Evolutionary conservation across 2,888 invertebrate species (phyloP).

Genomic region (Dusona sp.): DNA sequence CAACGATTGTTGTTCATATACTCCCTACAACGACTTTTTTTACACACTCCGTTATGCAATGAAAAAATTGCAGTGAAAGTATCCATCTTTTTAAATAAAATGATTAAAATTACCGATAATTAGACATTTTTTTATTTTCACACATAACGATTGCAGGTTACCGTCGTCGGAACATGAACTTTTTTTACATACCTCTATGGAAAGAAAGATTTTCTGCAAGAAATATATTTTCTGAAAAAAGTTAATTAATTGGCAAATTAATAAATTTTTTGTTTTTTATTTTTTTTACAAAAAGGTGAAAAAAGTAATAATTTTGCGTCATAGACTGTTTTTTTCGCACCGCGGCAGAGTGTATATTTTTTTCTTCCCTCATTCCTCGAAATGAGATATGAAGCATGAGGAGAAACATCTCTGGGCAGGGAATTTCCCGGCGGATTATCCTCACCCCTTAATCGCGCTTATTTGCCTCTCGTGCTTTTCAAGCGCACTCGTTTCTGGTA

Average conservation of each 20-base stretch:
- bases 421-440: slow-evolving; percentile 50
- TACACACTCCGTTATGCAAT: neutral
- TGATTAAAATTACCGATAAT: neutral
- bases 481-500: slow-evolving; percentile 51
- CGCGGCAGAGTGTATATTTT: slow-evolving; percentile 20
- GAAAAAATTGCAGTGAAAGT: neutral
- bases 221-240: neutral
- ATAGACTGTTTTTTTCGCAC: neutral
- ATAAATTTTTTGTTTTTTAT: neutral
- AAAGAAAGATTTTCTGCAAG: neutral
- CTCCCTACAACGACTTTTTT: neutral
- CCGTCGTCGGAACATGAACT: neutral
- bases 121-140: neutral
- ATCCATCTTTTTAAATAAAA: neutral
- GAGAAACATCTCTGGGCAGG: slow-evolving; percentile 12
- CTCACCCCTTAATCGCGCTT: slow-evolving; percentile 55
- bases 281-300: neutral
- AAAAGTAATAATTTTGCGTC: neutral
- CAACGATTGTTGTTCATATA: slow-evolving; percentile 43
- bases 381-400: slow-evolving; percentile 29
- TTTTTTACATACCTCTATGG: neutral
- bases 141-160: neutral
- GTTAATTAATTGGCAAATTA: neutral
- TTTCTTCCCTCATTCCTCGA: neutral
- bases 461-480: slow-evolving; percentile 50